A percentile compares a stretch with the other conserved stretches of the same genome.
phyloP scores from a whole-genome alignment of 2,797 vertebrate genomes.

The Rhinophrynus dorsalis region DNA sequence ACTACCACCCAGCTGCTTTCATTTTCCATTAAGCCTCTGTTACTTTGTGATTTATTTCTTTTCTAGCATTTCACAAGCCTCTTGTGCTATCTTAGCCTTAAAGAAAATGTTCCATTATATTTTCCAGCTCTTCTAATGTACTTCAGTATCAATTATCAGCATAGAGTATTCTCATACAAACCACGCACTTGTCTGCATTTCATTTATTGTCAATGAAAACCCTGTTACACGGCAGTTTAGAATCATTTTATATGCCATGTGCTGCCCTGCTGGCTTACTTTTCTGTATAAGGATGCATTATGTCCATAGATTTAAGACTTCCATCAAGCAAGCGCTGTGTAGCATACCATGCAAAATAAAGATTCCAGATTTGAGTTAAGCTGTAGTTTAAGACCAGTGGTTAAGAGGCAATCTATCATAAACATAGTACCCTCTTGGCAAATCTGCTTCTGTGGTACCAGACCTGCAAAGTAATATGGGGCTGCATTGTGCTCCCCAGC shows the following conservation, averaged over 20 bases:
- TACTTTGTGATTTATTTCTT: background rate
- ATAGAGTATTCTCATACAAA: constrained; percentile 29
- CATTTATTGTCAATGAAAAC: constrained; percentile 1
- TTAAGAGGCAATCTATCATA: too few species aligned
- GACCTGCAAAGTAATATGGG: too few species aligned
- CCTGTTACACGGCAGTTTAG: constrained; percentile 11
- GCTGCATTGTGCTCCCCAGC: too few species aligned
- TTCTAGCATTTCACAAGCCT: background rate
- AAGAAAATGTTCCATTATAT: background rate
- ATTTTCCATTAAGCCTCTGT: background rate
- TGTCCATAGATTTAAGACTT: background rate
- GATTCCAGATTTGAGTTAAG: too few species aligned
- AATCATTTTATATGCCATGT: constrained; percentile 16
- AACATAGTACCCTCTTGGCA: too few species aligned
- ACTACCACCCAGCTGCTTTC: background rate
- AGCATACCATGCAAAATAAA: too few species aligned
- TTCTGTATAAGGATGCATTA: background rate
- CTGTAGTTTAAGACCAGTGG: too few species aligned
- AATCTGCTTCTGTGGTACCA: too few species aligned
- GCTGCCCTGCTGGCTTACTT: background rate
- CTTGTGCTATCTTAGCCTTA: constrained; percentile 3
- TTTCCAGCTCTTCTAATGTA: constrained; percentile 10
- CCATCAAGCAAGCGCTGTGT: too few species aligned
- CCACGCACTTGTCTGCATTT: too few species aligned
- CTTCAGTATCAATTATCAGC: constrained; percentile 42